phyloP scores from a whole-genome alignment of 2,888 invertebrate species.

The Philopedon plagiatum region DNA sequence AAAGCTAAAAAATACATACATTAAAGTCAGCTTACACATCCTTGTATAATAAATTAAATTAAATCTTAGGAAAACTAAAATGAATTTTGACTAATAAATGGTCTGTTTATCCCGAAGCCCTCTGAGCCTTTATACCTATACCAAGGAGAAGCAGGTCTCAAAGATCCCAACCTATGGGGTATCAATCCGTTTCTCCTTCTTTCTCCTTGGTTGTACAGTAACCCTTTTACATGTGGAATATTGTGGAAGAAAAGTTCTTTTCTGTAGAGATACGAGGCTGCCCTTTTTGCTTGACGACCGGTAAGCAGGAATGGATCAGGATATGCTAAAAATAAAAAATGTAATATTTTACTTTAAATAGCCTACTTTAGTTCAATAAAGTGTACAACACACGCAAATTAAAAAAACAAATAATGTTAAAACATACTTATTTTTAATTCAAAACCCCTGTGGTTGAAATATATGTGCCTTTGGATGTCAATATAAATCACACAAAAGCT shows the following conservation, averaged over 20 bases:
- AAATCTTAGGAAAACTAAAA: neutral
- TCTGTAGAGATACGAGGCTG: constrained; percentile 71
- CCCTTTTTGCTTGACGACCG: constrained; percentile 73
- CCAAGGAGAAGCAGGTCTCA: constrained; percentile 75
- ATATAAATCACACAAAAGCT: too few species aligned
- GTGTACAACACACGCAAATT: too few species aligned
- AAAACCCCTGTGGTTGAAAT: too few species aligned
- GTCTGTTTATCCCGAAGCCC: constrained; percentile 16
- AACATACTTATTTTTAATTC: too few species aligned
- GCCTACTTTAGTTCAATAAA: too few species aligned
- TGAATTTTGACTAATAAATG: neutral
- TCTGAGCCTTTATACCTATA: constrained; percentile 53
- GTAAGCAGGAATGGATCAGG: constrained; percentile 75
- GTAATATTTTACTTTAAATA: too few species aligned
- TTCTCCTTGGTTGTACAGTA: constrained; percentile 75
- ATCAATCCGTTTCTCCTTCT: constrained; percentile 74
- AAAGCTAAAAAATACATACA: too few species aligned
- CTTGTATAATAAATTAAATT: neutral
- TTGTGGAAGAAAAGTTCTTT: constrained; percentile 76
- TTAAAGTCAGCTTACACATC: too few species aligned
- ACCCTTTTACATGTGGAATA: constrained; percentile 75
- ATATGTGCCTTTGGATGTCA: too few species aligned
- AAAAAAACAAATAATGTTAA: too few species aligned
- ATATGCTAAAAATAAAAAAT: constrained; percentile 60
- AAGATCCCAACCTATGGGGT: constrained; percentile 75